Base-by-base conservation (phyloP, 1,140 invertebrate genomes). In the Leptopilina clavipes region DNA sequence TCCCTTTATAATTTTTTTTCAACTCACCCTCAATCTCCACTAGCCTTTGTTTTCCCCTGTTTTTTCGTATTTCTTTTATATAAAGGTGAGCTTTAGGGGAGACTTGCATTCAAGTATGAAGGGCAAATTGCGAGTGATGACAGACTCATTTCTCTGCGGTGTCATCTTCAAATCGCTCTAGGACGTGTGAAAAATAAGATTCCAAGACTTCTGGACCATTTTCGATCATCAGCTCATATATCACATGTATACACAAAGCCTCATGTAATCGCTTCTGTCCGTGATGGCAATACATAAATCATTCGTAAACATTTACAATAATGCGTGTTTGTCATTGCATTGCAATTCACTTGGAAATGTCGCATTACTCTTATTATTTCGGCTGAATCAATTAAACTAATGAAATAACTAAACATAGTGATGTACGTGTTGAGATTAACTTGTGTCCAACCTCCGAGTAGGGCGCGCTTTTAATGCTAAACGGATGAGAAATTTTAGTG, bases 111-210 rank as follows among this genome's bases (percentile, higher is more conserved):
- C 54, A 74, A 72, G 72, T 52, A 43, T 14, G 75, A 72, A 77
- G 73, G 65, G 79, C 72, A 82, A 83, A 83, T 84, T 82, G 72
- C 81, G 17, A 65, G 70, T 73, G 77, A 76, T 82, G 83, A 81
- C 82, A 80, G 80, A 72, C 78, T 84, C 83, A 84, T 86, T 84
- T 84, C 82, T 83, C 79, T 76, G 37, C 70, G 44, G 74, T 43
- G 76, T 82, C 78, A 78, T 76, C 76, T 40, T 77, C 76, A 80
- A 81, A 79, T 81, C 78, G 79, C 74, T 43, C 76, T 75, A 52
- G 56, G 48, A 72, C 71, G 72, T 70, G 70, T 83, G 83, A 84
- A 83, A 83, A 85, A 85, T 83, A 81, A 79, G 76, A 52, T 48
- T 54, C 72, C 74, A 72, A 79, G 80, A 70, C 75, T 77, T 77